Evolutionary conservation across 2,113 vertebrate species (phyloP).

Genomic region (Coracopsis vasa): DNA sequence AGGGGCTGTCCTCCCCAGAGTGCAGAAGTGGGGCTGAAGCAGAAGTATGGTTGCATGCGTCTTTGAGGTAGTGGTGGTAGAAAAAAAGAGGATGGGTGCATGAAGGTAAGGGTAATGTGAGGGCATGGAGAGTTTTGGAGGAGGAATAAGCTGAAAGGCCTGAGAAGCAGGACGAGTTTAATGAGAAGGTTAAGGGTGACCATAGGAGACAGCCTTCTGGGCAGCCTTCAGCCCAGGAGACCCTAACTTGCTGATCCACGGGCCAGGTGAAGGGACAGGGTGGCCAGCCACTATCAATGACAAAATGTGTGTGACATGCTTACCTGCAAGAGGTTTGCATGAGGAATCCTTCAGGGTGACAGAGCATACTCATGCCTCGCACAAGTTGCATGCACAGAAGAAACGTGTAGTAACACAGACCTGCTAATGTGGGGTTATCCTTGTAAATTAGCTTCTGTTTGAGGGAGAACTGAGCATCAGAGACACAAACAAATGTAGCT

Average conservation of each 20-base stretch:
- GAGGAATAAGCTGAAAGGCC: neutral
- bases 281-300: neutral
- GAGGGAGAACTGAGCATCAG: neutral
- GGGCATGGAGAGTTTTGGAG: no score
- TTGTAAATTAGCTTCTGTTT: neutral
- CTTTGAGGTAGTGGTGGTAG: neutral
- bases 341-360: neutral
- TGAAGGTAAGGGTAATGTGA: neutral
- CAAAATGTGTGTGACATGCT: neutral
- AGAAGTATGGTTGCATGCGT: fast-evolving
- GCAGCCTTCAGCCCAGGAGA: neutral
- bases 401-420: fast-evolving
- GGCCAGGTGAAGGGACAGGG: no score
- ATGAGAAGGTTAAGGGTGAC: no score
- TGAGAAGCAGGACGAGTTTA: neutral
- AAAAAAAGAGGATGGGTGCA: neutral
- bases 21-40: neutral
- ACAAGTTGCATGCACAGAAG: neutral
- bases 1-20: neutral
- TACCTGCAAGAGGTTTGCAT: neutral
- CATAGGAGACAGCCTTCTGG: fast-evolving
- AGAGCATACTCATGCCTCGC: neutral
- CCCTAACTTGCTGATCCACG: neutral
- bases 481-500: neutral
- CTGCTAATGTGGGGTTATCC: neutral